phyloP scores from a whole-genome alignment of 1,140 invertebrate species.

The Carcinoscorpius rotundicauda region DNA sequence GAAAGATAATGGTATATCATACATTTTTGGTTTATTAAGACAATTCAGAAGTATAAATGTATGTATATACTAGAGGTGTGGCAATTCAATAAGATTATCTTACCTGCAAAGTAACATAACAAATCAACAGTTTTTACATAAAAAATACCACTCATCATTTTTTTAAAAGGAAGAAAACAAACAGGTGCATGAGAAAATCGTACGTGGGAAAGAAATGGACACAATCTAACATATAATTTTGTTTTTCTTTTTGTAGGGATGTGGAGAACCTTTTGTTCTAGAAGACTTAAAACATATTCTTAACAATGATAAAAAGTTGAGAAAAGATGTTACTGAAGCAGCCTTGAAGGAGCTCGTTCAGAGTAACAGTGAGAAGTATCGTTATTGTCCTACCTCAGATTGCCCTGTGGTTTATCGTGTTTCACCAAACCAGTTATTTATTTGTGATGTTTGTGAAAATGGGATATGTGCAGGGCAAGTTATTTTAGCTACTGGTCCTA shows the following conservation, averaged over 20 bases:
- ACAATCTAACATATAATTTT: background rate
- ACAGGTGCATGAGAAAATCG: too few relatives aligned
- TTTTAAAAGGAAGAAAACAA: too few relatives aligned
- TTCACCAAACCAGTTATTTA: slow-evolving; percentile 2
- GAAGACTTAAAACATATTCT: slow-evolving; percentile 8
- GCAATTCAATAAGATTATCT: too few relatives aligned
- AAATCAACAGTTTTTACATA: too few relatives aligned
- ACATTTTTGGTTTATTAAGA: too few relatives aligned
- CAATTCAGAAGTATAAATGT: too few relatives aligned
- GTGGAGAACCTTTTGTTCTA: slow-evolving; percentile 4
- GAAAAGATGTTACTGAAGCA: slow-evolving; percentile 5
- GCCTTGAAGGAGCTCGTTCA: slow-evolving; percentile 7
- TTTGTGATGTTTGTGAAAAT: slow-evolving; percentile 8
- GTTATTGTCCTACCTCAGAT: slow-evolving; percentile 16
- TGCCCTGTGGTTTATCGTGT: slow-evolving; percentile 15
- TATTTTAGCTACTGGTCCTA: background rate
- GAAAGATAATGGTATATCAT: too few relatives aligned
- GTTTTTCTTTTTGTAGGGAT: slow-evolving; percentile 3
- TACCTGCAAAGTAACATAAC: too few relatives aligned
- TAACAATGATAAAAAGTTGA: slow-evolving; percentile 7
- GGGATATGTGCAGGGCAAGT: slow-evolving; percentile 15
- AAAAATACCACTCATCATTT: too few relatives aligned
- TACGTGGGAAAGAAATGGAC: too few relatives aligned
- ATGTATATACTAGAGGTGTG: too few relatives aligned
- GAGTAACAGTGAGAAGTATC: background rate